phyloP scores from a whole-genome alignment of 2,888 invertebrate genomes.

The Ceratothoa steindachneri region DNA sequence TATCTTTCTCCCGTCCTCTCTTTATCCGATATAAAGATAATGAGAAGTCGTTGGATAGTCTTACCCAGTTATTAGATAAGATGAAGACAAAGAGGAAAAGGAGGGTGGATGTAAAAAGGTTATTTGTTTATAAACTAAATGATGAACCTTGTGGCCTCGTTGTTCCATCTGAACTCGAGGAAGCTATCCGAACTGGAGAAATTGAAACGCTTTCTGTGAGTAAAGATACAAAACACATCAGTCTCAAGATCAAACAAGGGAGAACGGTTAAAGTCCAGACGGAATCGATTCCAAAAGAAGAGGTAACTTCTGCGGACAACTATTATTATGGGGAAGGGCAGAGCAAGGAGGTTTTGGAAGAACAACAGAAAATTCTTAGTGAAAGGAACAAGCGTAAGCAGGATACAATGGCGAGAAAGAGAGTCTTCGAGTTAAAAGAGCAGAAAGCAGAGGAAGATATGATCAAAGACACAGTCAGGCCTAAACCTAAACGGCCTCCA shows the following conservation, averaged over 20 bases:
- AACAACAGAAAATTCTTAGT: slow-evolving; percentile 34
- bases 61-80: slow-evolving; percentile 36
- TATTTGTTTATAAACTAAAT: slow-evolving; percentile 38
- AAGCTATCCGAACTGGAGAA: slow-evolving; percentile 40
- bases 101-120: slow-evolving; percentile 11
- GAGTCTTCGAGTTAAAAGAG: slow-evolving; percentile 33
- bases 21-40: slow-evolving; percentile 39
- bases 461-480: slow-evolving; percentile 26
- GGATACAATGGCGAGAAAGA: slow-evolving; percentile 39
- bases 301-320: slow-evolving; percentile 24
- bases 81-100: slow-evolving; percentile 33
- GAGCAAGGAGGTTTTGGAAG: slow-evolving; percentile 39
- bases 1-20: slow-evolving; percentile 20
- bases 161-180: slow-evolving; percentile 43
- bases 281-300: slow-evolving; percentile 19
- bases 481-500: slow-evolving; percentile 30
- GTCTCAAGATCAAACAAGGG: slow-evolving; percentile 37
- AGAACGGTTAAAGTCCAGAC: slow-evolving; percentile 37
- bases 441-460: slow-evolving; percentile 37
- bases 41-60: slow-evolving; percentile 25
- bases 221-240: slow-evolving; percentile 38
- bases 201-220: slow-evolving; percentile 42
- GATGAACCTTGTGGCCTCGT: slow-evolving; percentile 34
- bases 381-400: slow-evolving; percentile 38
- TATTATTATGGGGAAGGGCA: slow-evolving; percentile 41